Base-by-base conservation (phyloP, 1,140 invertebrate species). In the Ganaspis sp. region DNA sequence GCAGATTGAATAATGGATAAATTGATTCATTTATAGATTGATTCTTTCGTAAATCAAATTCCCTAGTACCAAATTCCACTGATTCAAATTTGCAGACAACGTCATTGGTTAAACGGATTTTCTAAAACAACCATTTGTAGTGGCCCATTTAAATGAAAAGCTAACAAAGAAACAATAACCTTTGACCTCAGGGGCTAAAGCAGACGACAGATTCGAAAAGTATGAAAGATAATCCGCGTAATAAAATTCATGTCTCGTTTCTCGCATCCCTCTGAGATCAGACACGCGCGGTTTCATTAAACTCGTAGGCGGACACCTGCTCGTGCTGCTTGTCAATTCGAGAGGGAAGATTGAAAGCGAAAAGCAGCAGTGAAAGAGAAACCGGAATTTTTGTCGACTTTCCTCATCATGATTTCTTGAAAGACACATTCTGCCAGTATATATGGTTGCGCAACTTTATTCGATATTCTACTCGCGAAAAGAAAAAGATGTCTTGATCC, bases 391-490 rank as follows among this genome's bases (percentile, higher is more conserved):
- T 64, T n/a, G 11, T 64, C 11, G 23, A 15, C 58, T 64, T 29
- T 64, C 58, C 3, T 64, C 23, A 15, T 8, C 12, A 34, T 29
- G 12, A 6, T 29, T 29, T 9, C 9, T 26, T 23, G 11, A 2
- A 19, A 54, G 17, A 26, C 4, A 9, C 11, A 23, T 26, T 26
- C 23, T 26, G 23, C 19, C 17, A 1, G 8, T 21, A 23, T 58
- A 58, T 58, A 58, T 23, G 23, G 53, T 58, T 58, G 53, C 21
- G 58, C 23, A 64, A 64, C 23, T 64, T 45, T 49, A 75, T 75
- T 45, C 69, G 17, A 69, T 75, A 75, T 75, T 70, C 73, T 29
- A 64, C 42, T 42, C 73, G 69, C 73, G 73, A 11, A 74, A 37
- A 49, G 40, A n/a, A n/a, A 64, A 64, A 70, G 69, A 75, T 69